These are phyloP conservation scores for Rhingia rostrata DNA, from an alignment of 2,888 invertebrate species.

Conservation along the genomic window DNA sequence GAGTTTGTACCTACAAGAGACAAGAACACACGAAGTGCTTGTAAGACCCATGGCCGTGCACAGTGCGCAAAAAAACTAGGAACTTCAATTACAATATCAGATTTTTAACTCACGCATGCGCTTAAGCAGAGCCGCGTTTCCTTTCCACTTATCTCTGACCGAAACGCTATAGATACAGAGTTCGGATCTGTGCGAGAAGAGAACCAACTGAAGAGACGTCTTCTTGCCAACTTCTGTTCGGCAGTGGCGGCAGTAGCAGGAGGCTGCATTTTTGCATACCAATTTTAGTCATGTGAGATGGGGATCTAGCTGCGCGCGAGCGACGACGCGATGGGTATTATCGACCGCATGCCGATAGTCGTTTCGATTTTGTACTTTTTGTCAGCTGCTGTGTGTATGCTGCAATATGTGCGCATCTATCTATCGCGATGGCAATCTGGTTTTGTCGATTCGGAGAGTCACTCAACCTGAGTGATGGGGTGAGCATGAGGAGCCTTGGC, in stretches of 20 bases:
- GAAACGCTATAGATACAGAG: constrained; percentile 25
- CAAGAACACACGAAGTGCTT: constrained; percentile 60
- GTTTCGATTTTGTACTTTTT: constrained; percentile 11
- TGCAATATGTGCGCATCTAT: background rate
- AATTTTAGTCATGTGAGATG: constrained; percentile 73
- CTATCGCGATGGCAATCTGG: constrained; percentile 53
- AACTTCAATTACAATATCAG: constrained; percentile 76
- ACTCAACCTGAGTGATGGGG: constrained; percentile 72
- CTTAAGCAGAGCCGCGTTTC: constrained; percentile 38
- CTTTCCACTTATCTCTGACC: constrained; percentile 62
- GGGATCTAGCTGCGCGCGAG: constrained; percentile 57
- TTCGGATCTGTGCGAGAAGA: background rate
- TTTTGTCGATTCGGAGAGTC: constrained; percentile 61
- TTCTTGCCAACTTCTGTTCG: constrained; percentile 61
- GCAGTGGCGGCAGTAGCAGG: constrained; percentile 40
- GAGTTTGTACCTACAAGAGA: constrained; percentile 53
- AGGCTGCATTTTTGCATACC: constrained; percentile 70
- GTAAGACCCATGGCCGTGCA: constrained; percentile 9
- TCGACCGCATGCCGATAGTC: constrained; percentile 59
- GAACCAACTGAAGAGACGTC: constrained; percentile 19
- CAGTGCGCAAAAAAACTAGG: constrained; percentile 60
- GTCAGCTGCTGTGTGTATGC: background rate
- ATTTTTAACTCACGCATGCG: constrained; percentile 76
- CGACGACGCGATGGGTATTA: constrained; percentile 50
- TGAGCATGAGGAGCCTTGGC: background rate